Evolutionary conservation across 2,113 vertebrate species (phyloP).

Genomic region (Oplegnathus fasciatus): DNA sequence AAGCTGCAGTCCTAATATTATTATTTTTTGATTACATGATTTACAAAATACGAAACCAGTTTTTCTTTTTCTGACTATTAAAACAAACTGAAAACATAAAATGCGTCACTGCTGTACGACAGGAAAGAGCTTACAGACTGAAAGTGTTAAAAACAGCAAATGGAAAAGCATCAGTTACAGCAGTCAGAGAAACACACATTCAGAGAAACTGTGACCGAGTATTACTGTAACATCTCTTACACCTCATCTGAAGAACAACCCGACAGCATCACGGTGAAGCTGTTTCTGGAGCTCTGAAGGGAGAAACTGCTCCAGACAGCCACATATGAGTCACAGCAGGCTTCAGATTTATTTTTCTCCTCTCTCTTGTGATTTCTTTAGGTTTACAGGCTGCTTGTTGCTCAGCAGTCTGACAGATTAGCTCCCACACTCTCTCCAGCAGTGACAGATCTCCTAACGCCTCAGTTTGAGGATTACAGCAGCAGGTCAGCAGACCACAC

Average conservation of each 20-base stretch:
- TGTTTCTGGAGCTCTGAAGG: constrained; percentile 1
- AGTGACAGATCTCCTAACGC: constrained; percentile 34
- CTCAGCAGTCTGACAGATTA: constrained; percentile 63
- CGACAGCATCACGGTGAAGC: neutral
- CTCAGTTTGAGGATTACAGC: constrained; percentile 51
- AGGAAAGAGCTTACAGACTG: neutral
- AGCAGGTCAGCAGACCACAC: constrained; percentile 12
- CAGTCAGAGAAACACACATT: neutral
- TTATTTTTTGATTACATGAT: too few relatives aligned
- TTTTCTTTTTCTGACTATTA: neutral
- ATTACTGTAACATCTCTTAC: neutral
- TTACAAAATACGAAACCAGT: too few relatives aligned
- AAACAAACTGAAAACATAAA: neutral
- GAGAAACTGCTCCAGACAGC: constrained; percentile 22
- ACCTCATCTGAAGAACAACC: neutral
- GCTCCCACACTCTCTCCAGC: constrained; percentile 54
- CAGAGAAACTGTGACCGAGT: neutral
- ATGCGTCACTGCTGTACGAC: neutral
- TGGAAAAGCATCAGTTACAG: neutral
- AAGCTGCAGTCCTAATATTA: too few relatives aligned
- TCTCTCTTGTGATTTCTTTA: constrained; percentile 24
- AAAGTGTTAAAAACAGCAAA: neutral
- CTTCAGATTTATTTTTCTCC: neutral
- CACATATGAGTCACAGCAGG: constrained; percentile 38
- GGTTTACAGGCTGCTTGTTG: constrained; percentile 37